These are phyloP conservation scores for Montipora cactus DNA, from an alignment of 64 coral and sea anemone genomes.

Conservation along the genomic window DNA sequence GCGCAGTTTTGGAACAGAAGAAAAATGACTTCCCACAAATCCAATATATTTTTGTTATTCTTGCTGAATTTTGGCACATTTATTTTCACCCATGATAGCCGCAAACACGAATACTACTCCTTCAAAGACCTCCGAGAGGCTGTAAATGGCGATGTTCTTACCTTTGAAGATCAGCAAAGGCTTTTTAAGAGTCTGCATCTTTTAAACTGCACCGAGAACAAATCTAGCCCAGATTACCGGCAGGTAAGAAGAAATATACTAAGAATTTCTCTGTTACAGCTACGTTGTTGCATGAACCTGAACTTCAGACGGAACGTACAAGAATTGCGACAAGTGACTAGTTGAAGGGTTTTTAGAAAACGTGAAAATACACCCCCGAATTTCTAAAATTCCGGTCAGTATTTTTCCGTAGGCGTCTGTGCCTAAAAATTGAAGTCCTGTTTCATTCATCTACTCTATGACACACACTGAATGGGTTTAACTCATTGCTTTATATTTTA, in stretches of 20 bases:
- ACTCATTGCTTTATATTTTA: too few relatives aligned
- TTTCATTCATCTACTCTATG: too few relatives aligned
- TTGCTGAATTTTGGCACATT: neutral
- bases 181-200: constrained; percentile 22
- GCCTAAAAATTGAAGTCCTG: too few relatives aligned
- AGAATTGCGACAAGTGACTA: too few relatives aligned
- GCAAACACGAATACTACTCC: constrained; percentile 16
- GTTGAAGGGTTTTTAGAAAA: too few relatives aligned
- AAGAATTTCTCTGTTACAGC: neutral
- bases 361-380: too few relatives aligned
- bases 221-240: neutral
- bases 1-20: neutral
- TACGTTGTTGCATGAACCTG: too few relatives aligned
- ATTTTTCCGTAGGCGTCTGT: too few relatives aligned
- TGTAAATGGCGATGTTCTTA: neutral
- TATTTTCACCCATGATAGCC: constrained; percentile 17
- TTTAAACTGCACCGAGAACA: constrained; percentile 12
- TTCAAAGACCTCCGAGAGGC: constrained; percentile 4
- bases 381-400: too few relatives aligned
- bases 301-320: too few relatives aligned
- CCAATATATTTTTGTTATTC: neutral
- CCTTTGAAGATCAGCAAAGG: neutral
- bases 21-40: constrained; percentile 7
- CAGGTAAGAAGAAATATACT: neutral
- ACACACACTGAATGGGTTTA: too few relatives aligned